Evolutionary conservation across 1,140 invertebrate genomes (phyloP), one percentile per base, ranked within the genome.

Genomic region (Atta cephalotes): DNA sequence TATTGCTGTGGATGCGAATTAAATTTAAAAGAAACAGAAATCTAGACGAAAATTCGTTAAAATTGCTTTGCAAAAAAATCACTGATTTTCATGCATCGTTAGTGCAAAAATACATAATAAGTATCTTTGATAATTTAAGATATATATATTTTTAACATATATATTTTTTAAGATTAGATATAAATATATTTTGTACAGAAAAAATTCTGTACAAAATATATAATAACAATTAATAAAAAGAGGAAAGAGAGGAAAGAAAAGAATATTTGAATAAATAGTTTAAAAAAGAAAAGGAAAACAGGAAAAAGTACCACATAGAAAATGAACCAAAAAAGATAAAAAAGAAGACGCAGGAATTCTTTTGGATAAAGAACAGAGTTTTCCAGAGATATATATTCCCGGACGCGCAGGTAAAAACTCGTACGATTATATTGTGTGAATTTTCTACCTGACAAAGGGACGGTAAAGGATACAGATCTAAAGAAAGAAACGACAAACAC

Each of bases 391-490:
- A 35, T 7, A 10, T 21, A 35, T 68, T 31, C 28, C n/a, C 65
- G 45, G 5, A n/a, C 9, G 0, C 6, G 1, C 89, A 85, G 85
- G 88, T 87, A 89, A 53, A 31, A 86, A 60, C 21, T 28, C 28
- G 63, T 6, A 39, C 53, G 9, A n/a, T 18, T 31, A 66, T 35
- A 35, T 35, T 35, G 79, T 85, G 62, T 58, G 28, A 87, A 87
- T 87, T 65, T 78, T 68, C 35, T 66, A 80, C 63, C 79, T 71
- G 74, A 80, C 62, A 10, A 45, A 10, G 39, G 62, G 85, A 28
- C 6, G 0, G 14, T 14, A 66, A 45, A 49, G 82, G 21, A 56
- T 66, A 28, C 18, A 25, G 62, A 16, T 4, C 5, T 5, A 31
- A 31, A 7, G 28, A 53, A 21, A 14, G 6, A 70, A 35, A 31